phyloP scores from a whole-genome alignment of 2,888 invertebrate species.

The Hypercompe scribonia region DNA sequence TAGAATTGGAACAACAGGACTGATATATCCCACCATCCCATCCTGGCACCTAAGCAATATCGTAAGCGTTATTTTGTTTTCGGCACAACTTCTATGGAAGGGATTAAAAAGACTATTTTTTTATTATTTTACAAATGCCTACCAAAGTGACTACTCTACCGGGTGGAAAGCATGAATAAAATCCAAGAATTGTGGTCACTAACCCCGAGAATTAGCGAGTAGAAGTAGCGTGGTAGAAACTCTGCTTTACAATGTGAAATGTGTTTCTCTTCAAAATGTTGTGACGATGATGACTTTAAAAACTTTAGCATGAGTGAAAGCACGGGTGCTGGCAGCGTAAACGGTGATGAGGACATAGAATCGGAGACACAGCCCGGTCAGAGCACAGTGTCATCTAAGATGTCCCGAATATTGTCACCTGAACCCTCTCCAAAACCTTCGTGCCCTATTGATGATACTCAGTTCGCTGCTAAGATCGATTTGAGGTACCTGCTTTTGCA shows the following conservation, averaged over 20 bases:
- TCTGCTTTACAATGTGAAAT: background rate
- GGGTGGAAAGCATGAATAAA: no score
- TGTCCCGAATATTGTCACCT: conserved; percentile 14
- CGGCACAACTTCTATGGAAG: no score
- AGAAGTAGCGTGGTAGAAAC: background rate
- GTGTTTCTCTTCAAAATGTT: background rate
- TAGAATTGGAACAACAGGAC: no score
- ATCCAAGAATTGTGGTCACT: no score
- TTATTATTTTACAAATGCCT: no score
- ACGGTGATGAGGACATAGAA: conserved; percentile 61
- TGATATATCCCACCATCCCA: no score
- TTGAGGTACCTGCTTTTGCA: conserved; percentile 62
- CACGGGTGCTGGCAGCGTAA: conserved; percentile 65
- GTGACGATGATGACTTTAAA: background rate
- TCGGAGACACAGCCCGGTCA: conserved; percentile 18
- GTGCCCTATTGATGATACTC: conserved; percentile 63
- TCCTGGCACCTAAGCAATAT: no score
- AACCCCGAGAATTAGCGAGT: background rate
- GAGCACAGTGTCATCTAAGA: background rate
- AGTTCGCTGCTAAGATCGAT: conserved; percentile 76
- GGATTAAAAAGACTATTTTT: no score
- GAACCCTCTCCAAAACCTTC: conserved; percentile 47
- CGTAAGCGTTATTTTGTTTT: no score
- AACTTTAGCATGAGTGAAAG: conserved; percentile 65
- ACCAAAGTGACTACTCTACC: no score